phyloP scores from a whole-genome alignment of 1,140 invertebrate genomes.

The Heliconius hewitsoni region DNA sequence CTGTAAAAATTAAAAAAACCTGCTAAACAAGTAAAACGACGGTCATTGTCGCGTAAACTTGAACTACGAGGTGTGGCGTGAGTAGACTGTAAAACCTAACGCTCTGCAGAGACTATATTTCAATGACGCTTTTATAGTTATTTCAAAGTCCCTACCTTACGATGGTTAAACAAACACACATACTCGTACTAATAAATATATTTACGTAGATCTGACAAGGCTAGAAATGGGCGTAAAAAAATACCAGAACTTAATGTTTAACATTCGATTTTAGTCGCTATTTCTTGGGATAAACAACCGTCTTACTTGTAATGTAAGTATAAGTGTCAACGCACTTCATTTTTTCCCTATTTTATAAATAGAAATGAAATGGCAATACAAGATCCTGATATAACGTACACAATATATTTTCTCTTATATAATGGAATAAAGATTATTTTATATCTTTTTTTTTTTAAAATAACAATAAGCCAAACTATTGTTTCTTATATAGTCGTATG shows the following conservation, averaged over 20 bases:
- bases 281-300: neutral
- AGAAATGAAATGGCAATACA: neutral
- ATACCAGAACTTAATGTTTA: neutral
- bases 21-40: slow-evolving; percentile 52
- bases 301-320: neutral
- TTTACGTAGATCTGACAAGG: neutral
- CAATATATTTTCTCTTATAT: too few relatives aligned
- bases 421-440: too few relatives aligned
- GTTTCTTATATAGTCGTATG: too few relatives aligned
- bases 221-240: neutral
- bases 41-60: slow-evolving; percentile 61
- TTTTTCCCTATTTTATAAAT: neutral
- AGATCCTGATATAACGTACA: neutral
- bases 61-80: slow-evolving; percentile 42
- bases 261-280: neutral
- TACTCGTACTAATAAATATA: neutral
- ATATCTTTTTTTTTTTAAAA: too few relatives aligned
- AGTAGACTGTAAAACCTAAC: slow-evolving; percentile 40
- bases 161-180: neutral
- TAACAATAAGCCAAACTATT: too few relatives aligned
- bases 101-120: slow-evolving; percentile 19
- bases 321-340: slow-evolving; percentile 13
- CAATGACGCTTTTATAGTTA: slow-evolving; percentile 16
- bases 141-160: neutral
- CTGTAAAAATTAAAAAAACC: slow-evolving; percentile 62